Evolutionary conservation across 2,888 invertebrate genomes (phyloP).

Genomic region (Pediacus dermestoides): DNA sequence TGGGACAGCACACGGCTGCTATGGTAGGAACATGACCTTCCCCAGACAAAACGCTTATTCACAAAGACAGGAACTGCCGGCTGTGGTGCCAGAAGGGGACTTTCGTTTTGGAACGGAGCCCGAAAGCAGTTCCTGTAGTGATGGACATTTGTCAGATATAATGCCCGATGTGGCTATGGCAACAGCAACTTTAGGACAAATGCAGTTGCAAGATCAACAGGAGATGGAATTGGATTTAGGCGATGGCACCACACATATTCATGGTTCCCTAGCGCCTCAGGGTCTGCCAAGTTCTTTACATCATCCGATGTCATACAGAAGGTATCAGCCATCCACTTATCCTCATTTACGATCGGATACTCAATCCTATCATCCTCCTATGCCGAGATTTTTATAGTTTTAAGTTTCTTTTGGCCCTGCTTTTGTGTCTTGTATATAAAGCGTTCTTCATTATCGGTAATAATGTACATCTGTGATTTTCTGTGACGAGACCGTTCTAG

Average conservation of each 20-base stretch:
- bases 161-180: conserved; percentile 95
- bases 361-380: conserved; percentile 36
- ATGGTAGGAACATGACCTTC: conserved; percentile 62
- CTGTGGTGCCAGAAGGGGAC: conserved; percentile 64
- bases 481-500: conserved; percentile 36
- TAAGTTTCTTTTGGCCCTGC: conserved; percentile 28
- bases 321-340: conserved; percentile 43
- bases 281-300: conserved; percentile 37
- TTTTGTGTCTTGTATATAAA: conserved; percentile 30
- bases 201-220: conserved; percentile 59
- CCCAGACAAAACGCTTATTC: conserved; percentile 52
- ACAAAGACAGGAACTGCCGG: conserved; percentile 58
- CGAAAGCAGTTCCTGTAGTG: conserved; percentile 59
- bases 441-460: conserved; percentile 27
- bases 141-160: conserved; percentile 73
- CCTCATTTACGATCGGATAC: conserved; percentile 38
- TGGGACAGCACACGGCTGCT: conserved; percentile 47
- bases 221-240: conserved; percentile 81
- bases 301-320: conserved; percentile 36
- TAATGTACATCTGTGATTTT: conserved; percentile 42
- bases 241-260: conserved; percentile 72
- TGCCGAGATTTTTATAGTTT: conserved; percentile 41
- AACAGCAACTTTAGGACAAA: conserved; percentile 67
- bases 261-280: conserved; percentile 38
- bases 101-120: conserved; percentile 48